Conservation (phyloP, 2,797 vertebrate species). For the Sebastes jordani region DNA sequence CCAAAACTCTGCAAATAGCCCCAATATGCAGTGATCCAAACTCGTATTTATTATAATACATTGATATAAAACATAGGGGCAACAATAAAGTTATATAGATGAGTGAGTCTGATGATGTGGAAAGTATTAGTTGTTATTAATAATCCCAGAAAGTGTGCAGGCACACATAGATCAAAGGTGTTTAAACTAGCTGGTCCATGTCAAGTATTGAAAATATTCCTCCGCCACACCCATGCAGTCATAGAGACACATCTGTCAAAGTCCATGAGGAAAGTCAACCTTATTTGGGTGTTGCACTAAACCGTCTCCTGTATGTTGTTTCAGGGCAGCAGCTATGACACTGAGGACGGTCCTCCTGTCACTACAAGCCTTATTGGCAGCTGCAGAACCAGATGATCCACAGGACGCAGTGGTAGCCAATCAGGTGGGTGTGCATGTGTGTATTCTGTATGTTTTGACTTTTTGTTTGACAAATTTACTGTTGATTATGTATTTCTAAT, state of each 20-base stretch:
- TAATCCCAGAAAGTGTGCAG: neutral
- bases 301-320: conserved; percentile 36
- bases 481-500: neutral
- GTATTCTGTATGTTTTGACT: neutral
- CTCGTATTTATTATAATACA: neutral
- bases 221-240: neutral
- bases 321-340: conserved; percentile 97
- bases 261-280: neutral
- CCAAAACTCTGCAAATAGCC: neutral
- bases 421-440: conserved; percentile 84
- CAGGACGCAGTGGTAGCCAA: conserved; percentile 99
- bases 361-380: conserved; percentile 96
- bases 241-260: neutral
- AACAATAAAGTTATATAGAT: neutral
- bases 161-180: neutral
- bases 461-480: neutral
- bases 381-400: conserved; percentile 97
- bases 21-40: neutral
- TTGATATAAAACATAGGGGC: neutral
- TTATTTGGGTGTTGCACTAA: neutral
- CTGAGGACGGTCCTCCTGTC: conserved; percentile 97
- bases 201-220: neutral
- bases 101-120: neutral
- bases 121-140: neutral
- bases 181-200: neutral